Evolutionary conservation across 1,140 invertebrate species (phyloP), one percentile per base, ranked within the genome.

Genomic region (Lepidostoma basale): DNA sequence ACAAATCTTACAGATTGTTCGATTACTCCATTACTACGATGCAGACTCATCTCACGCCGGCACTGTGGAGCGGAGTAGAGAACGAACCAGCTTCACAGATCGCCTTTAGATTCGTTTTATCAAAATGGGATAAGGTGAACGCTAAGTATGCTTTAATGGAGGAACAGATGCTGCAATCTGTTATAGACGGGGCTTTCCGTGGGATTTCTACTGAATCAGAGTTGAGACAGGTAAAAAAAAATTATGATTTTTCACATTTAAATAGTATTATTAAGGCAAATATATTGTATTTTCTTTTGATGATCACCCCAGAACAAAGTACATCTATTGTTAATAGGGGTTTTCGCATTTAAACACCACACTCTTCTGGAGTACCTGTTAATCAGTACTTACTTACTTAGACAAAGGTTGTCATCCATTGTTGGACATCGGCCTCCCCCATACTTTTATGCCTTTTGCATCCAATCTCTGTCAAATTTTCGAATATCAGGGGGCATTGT

Each of bases 141-240:
- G 65, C 69, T 26, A 68, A 77, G 75, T 62, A 78, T 74, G 20
- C 63, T 56, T 1, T 70, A 72, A 22, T 78, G 74, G 71, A 73
- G 10, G 75, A 76, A 20, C 56, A 70, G 40, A 69, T 77, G 1
- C 33, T 77, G 10, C 75, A 73, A 26, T 70, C 73, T 3, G 77
- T 80, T n/a, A 72, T 79, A 2, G 4, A 73, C 1, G 77, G 76
- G 3, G 76, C 75, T 28, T 74, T 70, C 5, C 75, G 74, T 14
- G 67, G 75, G 1, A 68, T 80, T n/a, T 74, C 73, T 2, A 76
- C 64, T n/a, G 74, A 78, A 39, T 69, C 75, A 20, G 78, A 80
- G 62, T 66, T 79, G 3, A 67, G 75, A 28, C 76, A 79, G 47
- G 79, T 79, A 72, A 74, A 16, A 1, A 56, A 3, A 8, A 45